A percentile compares a stretch with the other conserved stretches of the same genome.
These are phyloP conservation scores for Phoenicopterus ruber DNA, from an alignment of 2,113 vertebrate genomes.

Conservation along the genomic window DNA sequence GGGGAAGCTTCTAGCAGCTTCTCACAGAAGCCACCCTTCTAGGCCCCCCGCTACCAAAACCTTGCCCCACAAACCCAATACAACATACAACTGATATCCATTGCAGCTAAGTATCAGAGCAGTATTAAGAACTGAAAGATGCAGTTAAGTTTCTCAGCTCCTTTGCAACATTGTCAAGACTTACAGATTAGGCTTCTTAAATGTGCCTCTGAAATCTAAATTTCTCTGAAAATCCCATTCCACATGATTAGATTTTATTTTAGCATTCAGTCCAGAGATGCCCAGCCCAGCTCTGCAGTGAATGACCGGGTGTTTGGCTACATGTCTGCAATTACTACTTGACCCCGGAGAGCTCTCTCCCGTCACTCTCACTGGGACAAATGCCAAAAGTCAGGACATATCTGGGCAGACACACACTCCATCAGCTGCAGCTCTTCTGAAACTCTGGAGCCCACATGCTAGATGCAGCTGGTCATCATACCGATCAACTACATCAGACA, in stretches of 20 bases:
- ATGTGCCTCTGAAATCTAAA: background rate
- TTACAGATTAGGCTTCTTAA: background rate
- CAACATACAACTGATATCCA: background rate
- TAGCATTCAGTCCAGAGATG: background rate
- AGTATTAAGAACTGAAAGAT: background rate
- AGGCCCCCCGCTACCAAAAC: no score
- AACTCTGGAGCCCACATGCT: background rate
- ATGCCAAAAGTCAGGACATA: background rate
- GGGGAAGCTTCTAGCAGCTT: no score
- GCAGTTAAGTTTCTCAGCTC: background rate
- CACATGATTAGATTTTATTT: background rate
- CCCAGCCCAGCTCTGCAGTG: background rate
- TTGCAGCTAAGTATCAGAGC: background rate
- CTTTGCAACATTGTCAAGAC: background rate
- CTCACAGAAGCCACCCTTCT: no score
- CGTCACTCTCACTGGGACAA: background rate
- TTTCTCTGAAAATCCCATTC: background rate
- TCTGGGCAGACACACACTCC: background rate
- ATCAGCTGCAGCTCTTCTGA: background rate
- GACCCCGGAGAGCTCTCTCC: background rate
- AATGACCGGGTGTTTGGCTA: background rate
- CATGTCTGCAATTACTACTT: background rate
- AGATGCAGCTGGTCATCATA: background rate
- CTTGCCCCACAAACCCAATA: no score
- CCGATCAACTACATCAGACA: background rate